Evolutionary conservation across 30 jellyfish, hydroid and myxozoan species (phyloP), one percentile per base, ranked within the genome.

Genomic region (Pelagia noctiluca): DNA sequence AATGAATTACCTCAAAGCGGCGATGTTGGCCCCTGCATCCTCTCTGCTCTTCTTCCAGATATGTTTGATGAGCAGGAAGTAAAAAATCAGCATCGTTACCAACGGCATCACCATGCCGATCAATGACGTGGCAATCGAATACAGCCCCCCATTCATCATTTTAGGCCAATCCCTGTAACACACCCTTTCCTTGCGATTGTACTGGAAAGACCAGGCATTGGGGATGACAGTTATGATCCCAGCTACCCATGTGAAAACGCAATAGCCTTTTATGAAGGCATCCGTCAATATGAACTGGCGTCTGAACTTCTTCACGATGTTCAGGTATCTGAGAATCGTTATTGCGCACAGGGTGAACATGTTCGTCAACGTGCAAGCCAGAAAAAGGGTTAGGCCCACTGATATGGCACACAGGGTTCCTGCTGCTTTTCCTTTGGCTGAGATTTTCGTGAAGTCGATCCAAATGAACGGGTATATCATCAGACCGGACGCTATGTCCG

Each of bases 381-480:
- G 33, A 60, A 65, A 65, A n/a, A 54, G 16, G 57, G 36, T 54
- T 3, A 65, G n/a, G 21, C 78, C 78, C 33, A 65, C 78, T 30
- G 78, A 65, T 32, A 65, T 60, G 26, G 78, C 33, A 19, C 78
- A 65, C 2, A 65, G 78, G 18, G 36, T 13, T 32, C 57, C 25
- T 7, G 60, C 78, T 60, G 36, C 13, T n/a, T n/a, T n/a, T 7
- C n/a, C 7, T 12, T 22, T 23, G 18, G 10, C 36, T 62, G 8
- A 42, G 4, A 32, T 65, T 25, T 32, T 65, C 24, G 78, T 65
- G 78, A 16, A 65, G 21, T 65, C 78, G 29, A 65, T 65, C 78
- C 78, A 65, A 19, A 65, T 65, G 78, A 32, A 65, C 5, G 78
- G 78, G 33, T 65, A 60, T 65, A 65, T 65, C 3, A 60, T 60